A percentile compares a stretch with the other conserved stretches of the same genome.
These are phyloP conservation scores for Apamea epomidion DNA, from an alignment of 2,888 invertebrate genomes.

Conservation along the genomic window DNA sequence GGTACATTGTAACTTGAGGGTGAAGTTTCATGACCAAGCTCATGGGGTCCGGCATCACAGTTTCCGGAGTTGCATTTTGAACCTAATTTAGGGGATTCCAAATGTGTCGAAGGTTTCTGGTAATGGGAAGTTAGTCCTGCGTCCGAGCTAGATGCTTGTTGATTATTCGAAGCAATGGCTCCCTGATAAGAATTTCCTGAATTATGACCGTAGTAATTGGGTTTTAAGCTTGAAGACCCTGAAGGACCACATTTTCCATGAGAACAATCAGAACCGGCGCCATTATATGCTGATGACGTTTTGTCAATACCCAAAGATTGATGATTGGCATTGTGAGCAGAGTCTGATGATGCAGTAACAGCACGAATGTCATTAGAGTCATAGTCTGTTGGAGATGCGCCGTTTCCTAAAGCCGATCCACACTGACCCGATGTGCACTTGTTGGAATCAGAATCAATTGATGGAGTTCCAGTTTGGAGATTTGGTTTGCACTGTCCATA, in stretches of 20 bases:
- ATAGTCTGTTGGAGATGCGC: slow-evolving; percentile 26
- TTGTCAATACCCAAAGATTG: slow-evolving; percentile 40
- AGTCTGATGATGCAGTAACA: slow-evolving; percentile 43
- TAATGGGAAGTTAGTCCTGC: slow-evolving; percentile 55
- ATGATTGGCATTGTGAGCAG: slow-evolving; percentile 40
- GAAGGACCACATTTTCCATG: slow-evolving; percentile 58
- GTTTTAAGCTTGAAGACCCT: slow-evolving; percentile 26
- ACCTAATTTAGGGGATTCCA: slow-evolving; percentile 78
- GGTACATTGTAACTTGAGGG: slow-evolving; percentile 64
- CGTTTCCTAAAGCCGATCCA: slow-evolving; percentile 29
- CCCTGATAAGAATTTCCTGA: slow-evolving; percentile 63
- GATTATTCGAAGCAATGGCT: slow-evolving; percentile 60
- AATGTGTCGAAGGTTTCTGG: slow-evolving; percentile 74
- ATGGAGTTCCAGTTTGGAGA: slow-evolving; percentile 45
- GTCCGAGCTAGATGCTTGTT: slow-evolving; percentile 45
- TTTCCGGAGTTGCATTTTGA: slow-evolving; percentile 65
- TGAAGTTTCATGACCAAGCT: slow-evolving; percentile 39
- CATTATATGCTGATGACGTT: slow-evolving; percentile 21
- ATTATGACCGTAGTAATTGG: slow-evolving; percentile 41
- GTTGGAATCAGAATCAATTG: slow-evolving; percentile 42
- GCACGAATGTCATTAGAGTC: slow-evolving; percentile 58
- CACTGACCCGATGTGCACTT: slow-evolving; percentile 70
- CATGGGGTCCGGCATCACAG: slow-evolving; percentile 60
- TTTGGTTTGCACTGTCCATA: slow-evolving; percentile 67
- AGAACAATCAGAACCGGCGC: slow-evolving; percentile 48